phyloP scores from a whole-genome alignment of 2,888 invertebrate species.

The Linnaemya tessellans region DNA sequence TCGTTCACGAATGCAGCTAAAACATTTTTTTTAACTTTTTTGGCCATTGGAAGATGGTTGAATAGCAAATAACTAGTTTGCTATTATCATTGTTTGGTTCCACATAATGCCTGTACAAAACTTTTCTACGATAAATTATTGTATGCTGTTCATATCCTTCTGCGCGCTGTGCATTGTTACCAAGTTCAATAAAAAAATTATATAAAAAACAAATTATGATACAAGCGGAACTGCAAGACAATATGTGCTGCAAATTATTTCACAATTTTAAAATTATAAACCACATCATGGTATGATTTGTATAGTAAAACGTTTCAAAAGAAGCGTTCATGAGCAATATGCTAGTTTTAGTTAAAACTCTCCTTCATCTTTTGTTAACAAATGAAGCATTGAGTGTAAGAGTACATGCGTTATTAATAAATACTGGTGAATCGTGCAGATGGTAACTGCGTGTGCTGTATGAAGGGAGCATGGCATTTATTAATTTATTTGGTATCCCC shows the following conservation, averaged over 20 bases:
- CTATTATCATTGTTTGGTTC: too few species aligned
- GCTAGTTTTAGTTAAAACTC: conserved; percentile 9
- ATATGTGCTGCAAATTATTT: not conserved
- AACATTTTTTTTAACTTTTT: too few species aligned
- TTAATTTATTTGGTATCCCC: conserved; percentile 51
- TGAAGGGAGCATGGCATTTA: conserved; percentile 31
- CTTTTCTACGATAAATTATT: too few species aligned
- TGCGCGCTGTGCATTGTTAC: too few species aligned
- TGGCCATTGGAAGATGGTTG: too few species aligned
- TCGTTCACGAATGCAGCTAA: too few species aligned
- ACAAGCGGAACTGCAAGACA: not conserved
- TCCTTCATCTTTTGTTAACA: conserved; percentile 19
- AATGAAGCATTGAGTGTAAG: conserved; percentile 14
- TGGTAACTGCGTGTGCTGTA: conserved; percentile 18
- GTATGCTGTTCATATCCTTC: too few species aligned
- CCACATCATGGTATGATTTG: not conserved
- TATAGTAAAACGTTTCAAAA: not conserved
- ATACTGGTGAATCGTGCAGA: conserved; percentile 26
- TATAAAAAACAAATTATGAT: not conserved
- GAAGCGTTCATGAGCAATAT: not conserved
- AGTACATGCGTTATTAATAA: conserved; percentile 15
- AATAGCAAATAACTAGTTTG: too few species aligned
- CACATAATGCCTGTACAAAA: too few species aligned
- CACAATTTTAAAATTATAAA: not conserved
- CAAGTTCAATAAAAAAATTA: too few species aligned